Conservation (phyloP, 2,797 vertebrate species). For the Avahi laniger region DNA sequence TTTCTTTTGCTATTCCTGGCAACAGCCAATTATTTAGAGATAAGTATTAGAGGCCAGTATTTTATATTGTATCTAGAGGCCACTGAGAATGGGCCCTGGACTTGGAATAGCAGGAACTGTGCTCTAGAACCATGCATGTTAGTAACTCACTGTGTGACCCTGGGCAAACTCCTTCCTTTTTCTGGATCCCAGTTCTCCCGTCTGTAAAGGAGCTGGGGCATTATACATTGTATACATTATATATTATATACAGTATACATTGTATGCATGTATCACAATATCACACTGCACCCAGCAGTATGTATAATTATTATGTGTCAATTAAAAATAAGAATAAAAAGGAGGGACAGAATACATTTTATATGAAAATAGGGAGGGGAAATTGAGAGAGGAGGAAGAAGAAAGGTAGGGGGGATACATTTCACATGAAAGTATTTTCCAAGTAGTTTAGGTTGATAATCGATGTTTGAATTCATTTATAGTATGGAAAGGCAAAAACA, state of each 20-base stretch:
- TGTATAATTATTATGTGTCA: neutral
- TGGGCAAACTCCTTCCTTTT: neutral
- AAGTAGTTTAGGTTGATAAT: conserved; percentile 30
- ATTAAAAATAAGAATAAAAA: neutral
- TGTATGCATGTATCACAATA: neutral
- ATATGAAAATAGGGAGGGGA: neutral
- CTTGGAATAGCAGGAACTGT: neutral
- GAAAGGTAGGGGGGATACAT: neutral
- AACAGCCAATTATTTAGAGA: neutral
- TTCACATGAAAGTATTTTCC: conserved; percentile 45
- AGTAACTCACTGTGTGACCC: neutral
- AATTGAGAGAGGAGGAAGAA: neutral
- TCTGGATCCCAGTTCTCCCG: neutral
- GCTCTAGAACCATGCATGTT: neutral
- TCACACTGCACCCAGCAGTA: neutral
- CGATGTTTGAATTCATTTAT: conserved; percentile 25
- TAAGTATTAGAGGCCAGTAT: neutral
- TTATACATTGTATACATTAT: neutral
- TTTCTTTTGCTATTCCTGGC: neutral
- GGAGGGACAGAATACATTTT: neutral
- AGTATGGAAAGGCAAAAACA: conserved; percentile 37
- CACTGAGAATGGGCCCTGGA: neutral
- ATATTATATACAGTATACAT: too few relatives aligned
- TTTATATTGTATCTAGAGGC: neutral
- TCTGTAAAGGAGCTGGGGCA: neutral